Conservation (phyloP, 2,113 vertebrate genomes). For the Lagopus leucura region DNA sequence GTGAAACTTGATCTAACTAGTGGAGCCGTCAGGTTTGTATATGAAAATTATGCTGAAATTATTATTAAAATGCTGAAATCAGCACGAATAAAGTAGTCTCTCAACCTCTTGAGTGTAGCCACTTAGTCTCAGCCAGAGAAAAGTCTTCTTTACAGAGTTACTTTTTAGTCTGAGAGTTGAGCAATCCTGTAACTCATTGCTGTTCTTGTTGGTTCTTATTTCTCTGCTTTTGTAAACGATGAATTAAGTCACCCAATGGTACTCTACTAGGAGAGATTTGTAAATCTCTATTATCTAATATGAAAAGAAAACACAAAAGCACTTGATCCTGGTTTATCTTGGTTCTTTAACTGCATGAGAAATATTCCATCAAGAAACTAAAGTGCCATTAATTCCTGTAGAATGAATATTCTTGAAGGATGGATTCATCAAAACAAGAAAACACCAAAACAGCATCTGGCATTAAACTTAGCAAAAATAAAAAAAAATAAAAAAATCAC, state of each 20-base stretch:
- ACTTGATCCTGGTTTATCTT: not conserved
- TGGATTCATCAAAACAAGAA: not conserved
- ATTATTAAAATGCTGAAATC: not conserved
- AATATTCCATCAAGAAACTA: not conserved
- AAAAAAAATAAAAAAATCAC: not conserved
- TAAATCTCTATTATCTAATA: not conserved
- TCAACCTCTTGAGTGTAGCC: not conserved
- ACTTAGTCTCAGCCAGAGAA: not conserved
- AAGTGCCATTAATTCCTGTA: not conserved
- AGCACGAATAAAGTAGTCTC: not conserved
- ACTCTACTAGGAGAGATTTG: not conserved
- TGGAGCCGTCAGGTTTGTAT: not conserved
- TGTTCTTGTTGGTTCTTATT: not conserved
- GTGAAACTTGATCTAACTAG: not conserved
- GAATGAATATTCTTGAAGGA: not conserved
- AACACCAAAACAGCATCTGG: not conserved
- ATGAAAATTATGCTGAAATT: not conserved
- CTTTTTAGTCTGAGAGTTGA: not conserved
- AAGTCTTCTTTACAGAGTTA: not conserved
- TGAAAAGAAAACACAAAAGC: not conserved
- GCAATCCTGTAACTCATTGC: not conserved
- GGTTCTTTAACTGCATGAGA: not conserved
- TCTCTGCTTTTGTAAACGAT: not conserved
- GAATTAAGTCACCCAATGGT: not conserved
- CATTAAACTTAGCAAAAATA: conserved; percentile 42